Evolutionary conservation across 2,113 vertebrate genomes (phyloP).

Genomic region (Phaethon lepturus): DNA sequence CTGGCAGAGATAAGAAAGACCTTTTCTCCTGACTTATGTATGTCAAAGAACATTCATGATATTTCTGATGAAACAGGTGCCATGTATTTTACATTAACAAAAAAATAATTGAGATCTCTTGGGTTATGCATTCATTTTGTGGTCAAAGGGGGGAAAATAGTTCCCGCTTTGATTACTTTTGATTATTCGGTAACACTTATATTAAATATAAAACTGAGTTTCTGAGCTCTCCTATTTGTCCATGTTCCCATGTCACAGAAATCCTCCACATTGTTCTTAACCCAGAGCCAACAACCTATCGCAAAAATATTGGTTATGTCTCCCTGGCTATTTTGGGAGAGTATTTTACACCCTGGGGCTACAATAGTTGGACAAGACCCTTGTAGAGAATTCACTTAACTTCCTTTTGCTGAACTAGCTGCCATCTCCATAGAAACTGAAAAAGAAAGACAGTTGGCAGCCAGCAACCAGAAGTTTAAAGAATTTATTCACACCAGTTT

Average conservation of each 20-base stretch:
- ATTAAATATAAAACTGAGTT: not conserved
- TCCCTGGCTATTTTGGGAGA: not conserved
- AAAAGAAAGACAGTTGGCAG: conserved; percentile 68
- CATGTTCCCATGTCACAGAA: not conserved
- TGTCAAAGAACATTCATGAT: not conserved
- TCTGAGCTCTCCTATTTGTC: not conserved
- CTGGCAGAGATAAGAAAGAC: not conserved
- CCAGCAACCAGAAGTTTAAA: conserved; percentile 62
- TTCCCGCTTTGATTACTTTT: not conserved
- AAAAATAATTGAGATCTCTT: not conserved
- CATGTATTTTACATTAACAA: not conserved
- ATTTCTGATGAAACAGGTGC: not conserved
- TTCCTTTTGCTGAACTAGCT: conserved; percentile 60
- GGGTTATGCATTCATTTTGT: not conserved
- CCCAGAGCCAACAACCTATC: not conserved
- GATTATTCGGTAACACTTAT: not conserved
- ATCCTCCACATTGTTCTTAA: not conserved
- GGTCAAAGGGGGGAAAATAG: not conserved
- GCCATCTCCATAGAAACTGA: conserved; percentile 70
- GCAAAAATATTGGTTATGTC: not conserved
- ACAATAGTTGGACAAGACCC: not conserved
- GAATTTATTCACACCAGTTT: conserved; percentile 56
- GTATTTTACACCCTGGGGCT: not conserved
- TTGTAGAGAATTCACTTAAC: conserved; percentile 48
- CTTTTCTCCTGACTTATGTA: not conserved